These are phyloP conservation scores for Willisornis vidua DNA, from an alignment of 2,113 vertebrate species.

Conservation along the genomic window DNA sequence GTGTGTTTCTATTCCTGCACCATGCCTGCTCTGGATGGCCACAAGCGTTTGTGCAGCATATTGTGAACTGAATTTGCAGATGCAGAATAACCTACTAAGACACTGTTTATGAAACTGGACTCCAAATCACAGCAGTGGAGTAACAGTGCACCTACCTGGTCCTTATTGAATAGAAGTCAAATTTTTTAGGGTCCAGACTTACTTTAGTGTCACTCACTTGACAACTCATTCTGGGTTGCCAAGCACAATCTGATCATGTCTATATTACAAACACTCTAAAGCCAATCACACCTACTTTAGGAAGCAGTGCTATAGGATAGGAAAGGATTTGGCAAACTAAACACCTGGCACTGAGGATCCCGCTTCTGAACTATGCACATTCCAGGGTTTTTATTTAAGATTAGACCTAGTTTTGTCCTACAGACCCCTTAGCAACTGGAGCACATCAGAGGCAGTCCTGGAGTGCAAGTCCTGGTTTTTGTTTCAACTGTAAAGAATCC, in stretches of 20 bases:
- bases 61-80: neutral
- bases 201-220: neutral
- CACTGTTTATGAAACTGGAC: neutral
- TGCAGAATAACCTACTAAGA: neutral
- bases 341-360: neutral
- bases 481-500: neutral
- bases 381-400: neutral
- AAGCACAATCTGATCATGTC: neutral
- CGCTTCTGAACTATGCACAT: neutral
- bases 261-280: rapidly evolving
- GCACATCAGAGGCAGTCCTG: neutral
- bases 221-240: neutral
- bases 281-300: rapidly evolving
- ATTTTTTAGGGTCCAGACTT: neutral
- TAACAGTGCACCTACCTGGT: neutral
- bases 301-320: neutral
- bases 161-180: neutral
- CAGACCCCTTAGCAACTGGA: neutral
- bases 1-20: constrained; percentile 56
- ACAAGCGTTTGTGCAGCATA: constrained; percentile 8
- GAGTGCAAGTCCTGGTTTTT: neutral
- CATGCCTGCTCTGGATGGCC: neutral
- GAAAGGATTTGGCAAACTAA: neutral
- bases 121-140: neutral
- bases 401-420: neutral